Percentiles rank a stretch among this genome's conserved stretches.
These are phyloP conservation scores for Macrosteles quadrilineatus DNA, from an alignment of 1,140 invertebrate genomes.

Conservation along the genomic window DNA sequence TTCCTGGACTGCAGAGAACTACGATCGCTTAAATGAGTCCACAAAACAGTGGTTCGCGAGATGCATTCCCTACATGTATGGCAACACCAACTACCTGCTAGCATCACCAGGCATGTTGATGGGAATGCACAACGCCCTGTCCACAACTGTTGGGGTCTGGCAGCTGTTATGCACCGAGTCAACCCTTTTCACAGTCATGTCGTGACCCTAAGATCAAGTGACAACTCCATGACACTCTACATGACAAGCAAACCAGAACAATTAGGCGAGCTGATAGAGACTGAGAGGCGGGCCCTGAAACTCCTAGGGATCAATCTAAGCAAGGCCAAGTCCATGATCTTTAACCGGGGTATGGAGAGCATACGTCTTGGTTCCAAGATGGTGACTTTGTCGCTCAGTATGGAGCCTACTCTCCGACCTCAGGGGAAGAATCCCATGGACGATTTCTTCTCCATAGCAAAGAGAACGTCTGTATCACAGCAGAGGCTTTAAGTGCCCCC, in stretches of 20 bases:
- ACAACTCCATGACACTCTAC: conserved; percentile 24
- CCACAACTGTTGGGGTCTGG: conserved; percentile 31
- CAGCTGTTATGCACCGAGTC: no score
- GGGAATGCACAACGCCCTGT: conserved; percentile 33
- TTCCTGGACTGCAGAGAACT: background rate
- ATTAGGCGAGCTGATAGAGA: background rate
- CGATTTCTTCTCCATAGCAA: conserved; percentile 21
- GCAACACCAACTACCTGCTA: background rate
- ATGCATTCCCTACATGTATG: background rate
- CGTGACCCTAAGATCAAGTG: conserved; percentile 19
- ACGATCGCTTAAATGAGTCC: background rate
- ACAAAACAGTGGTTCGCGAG: background rate
- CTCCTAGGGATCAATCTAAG: conserved; percentile 4
- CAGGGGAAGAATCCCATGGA: conserved; percentile 22
- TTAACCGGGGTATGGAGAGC: conserved; percentile 13
- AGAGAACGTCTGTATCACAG: background rate
- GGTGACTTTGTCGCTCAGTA: conserved; percentile 10
- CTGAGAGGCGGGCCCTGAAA: background rate
- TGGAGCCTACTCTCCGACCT: conserved; percentile 4
- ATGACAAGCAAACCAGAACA: background rate
- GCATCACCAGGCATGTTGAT: conserved; percentile 35
- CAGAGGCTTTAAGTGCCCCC: background rate
- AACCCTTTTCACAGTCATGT: background rate
- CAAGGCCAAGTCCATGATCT: conserved; percentile 5
- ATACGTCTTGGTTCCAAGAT: conserved; percentile 15